Percentiles rank a stretch among this genome's conserved stretches.
Evolutionary conservation across 2,888 invertebrate species (phyloP).

Genomic region (Cataglyphis cursor): DNA sequence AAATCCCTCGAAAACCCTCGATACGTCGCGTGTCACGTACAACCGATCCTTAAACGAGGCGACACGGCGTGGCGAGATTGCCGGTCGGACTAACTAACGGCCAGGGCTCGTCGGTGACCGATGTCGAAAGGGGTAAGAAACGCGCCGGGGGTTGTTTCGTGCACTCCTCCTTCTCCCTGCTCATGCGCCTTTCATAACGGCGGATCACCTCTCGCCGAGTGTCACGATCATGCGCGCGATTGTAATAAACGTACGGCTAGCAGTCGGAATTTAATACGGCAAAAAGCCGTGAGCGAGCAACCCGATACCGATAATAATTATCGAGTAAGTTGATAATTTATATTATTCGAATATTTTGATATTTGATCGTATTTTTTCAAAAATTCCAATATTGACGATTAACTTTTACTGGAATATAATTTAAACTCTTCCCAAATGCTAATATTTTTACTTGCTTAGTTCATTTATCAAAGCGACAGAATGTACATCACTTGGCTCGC

Average conservation of each 20-base stretch:
- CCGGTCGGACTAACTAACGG: conserved; percentile 79
- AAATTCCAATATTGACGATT: not conserved
- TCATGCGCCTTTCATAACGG: conserved; percentile 66
- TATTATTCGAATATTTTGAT: not conserved
- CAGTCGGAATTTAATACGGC: not conserved
- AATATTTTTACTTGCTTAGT: not conserved
- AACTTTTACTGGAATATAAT: not conserved
- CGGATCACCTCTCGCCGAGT: conserved; percentile 56
- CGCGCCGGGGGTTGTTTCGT: conserved; percentile 57
- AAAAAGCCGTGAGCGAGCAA: not conserved
- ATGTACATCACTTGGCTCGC: not conserved
- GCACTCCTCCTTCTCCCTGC: conserved; percentile 64
- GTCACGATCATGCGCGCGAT: conserved; percentile 56
- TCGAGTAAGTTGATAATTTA: not conserved
- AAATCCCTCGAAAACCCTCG: too few species aligned
- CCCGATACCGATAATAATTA: not conserved
- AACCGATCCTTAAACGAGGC: conserved; percentile 48
- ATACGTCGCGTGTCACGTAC: not conserved
- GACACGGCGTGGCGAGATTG: conserved; percentile 74
- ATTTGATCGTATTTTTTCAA: too few species aligned
- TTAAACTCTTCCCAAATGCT: not conserved
- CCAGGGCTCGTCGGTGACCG: conserved; percentile 77
- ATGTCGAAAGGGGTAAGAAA: conserved; percentile 60
- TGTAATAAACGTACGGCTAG: conserved; percentile 13
- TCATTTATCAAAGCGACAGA: not conserved